Conservation (phyloP, 2,888 invertebrate genomes). For the Acleris cristana region DNA sequence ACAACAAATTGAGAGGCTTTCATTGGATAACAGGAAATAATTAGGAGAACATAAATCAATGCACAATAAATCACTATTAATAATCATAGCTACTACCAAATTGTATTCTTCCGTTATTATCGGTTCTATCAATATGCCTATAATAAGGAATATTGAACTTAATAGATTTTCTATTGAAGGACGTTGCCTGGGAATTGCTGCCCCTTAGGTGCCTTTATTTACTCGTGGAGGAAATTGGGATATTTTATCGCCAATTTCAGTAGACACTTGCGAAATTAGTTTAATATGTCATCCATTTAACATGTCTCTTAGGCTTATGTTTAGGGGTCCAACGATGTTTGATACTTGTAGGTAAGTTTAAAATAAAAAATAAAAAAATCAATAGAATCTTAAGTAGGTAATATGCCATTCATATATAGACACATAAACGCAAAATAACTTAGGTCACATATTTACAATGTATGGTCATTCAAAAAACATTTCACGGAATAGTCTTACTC, state of each 20-base stretch:
- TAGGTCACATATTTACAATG: too few relatives aligned
- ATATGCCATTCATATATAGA: too few relatives aligned
- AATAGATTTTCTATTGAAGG: conserved; percentile 13
- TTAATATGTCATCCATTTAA: not conserved
- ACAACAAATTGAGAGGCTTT: too few relatives aligned
- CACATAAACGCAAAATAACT: too few relatives aligned
- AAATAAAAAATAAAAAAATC: too few relatives aligned
- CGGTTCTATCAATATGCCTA: not conserved
- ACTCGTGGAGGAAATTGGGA: not conserved
- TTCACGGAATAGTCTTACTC: too few relatives aligned
- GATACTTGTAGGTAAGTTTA: too few relatives aligned
- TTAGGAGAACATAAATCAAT: conserved; percentile 1
- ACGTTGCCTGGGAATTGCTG: conserved; percentile 6
- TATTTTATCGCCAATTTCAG: conserved; percentile 12
- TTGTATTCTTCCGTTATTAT: not conserved
- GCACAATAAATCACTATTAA: not conserved
- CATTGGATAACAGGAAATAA: not conserved
- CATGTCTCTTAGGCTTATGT: too few relatives aligned
- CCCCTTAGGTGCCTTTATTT: conserved; percentile 9
- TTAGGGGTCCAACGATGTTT: too few relatives aligned
- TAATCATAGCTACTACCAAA: not conserved
- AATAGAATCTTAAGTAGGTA: too few relatives aligned
- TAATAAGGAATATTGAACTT: conserved; percentile 19
- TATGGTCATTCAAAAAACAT: too few relatives aligned
- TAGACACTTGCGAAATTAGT: not conserved